These are phyloP conservation scores for Dendrolimus houi DNA, from an alignment of 2,888 invertebrate species.

Conservation along the genomic window DNA sequence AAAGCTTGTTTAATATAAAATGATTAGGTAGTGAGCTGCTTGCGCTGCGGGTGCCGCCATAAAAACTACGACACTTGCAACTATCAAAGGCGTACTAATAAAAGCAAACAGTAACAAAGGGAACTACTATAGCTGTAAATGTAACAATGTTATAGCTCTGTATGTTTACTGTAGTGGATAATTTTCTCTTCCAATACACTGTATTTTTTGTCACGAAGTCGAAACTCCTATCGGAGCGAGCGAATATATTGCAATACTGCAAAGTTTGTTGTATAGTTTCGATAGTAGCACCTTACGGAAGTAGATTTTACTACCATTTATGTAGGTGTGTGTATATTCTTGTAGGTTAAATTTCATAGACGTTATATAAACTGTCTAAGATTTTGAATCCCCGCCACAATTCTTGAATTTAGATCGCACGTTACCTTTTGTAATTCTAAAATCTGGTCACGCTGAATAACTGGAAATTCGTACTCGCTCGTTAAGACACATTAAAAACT, in stretches of 20 bases:
- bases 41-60: slow-evolving; percentile 31
- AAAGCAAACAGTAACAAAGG: slow-evolving; percentile 49
- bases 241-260: slow-evolving; percentile 1
- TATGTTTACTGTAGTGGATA: slow-evolving; percentile 23
- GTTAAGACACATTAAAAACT: too few species aligned
- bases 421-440: too few species aligned
- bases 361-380: too few species aligned
- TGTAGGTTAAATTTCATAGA: too few species aligned
- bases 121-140: slow-evolving; percentile 38
- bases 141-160: slow-evolving; percentile 23
- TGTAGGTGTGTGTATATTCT: too few species aligned
- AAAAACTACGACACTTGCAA: slow-evolving; percentile 53
- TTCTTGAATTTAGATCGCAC: too few species aligned
- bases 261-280: not conserved
- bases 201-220: slow-evolving; percentile 6
- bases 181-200: slow-evolving; percentile 15
- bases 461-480: too few species aligned
- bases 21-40: slow-evolving; percentile 41
- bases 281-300: too few species aligned
- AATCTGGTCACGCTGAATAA: too few species aligned
- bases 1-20: slow-evolving; percentile 34
- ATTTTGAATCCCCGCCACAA: too few species aligned
- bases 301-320: too few species aligned
- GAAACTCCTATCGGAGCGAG: slow-evolving; percentile 6
- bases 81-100: slow-evolving; percentile 57